phyloP scores from a whole-genome alignment of 1,140 invertebrate genomes.

The Drosophila ohnishii region DNA sequence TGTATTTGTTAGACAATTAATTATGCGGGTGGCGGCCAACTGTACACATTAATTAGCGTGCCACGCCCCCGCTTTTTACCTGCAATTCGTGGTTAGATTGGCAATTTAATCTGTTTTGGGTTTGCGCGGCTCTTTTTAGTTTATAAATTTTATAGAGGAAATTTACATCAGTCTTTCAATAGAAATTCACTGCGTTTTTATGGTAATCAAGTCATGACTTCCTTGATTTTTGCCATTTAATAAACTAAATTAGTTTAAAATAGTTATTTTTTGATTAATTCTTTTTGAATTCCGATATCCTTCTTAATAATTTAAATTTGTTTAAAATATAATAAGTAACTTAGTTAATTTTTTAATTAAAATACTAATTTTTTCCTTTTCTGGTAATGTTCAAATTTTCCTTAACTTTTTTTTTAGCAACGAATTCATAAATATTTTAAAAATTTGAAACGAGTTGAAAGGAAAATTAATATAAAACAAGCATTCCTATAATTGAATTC shows the following conservation, averaged over 20 bases:
- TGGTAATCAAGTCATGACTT: background rate
- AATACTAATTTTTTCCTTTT: too few species aligned
- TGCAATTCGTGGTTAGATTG: background rate
- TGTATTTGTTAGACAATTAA: constrained; percentile 42
- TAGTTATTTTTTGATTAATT: too few species aligned
- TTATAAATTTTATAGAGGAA: background rate
- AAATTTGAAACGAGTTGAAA: too few species aligned
- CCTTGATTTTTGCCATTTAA: background rate
- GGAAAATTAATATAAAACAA: background rate
- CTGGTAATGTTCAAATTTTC: too few species aligned
- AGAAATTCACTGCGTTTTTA: background rate
- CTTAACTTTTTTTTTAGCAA: too few species aligned
- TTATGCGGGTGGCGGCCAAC: constrained; percentile 19
- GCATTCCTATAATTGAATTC: background rate
- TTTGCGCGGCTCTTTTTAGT: background rate
- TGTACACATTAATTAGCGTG: constrained; percentile 37
- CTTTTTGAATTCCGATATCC: too few species aligned
- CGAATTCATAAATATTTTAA: too few species aligned
- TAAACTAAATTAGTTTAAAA: background rate
- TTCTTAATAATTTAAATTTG: background rate
- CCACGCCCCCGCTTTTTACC: background rate
- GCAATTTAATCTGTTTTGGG: constrained; percentile 7
- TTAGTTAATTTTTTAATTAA: too few species aligned
- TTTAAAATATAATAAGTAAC: background rate
- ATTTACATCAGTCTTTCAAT: background rate